Evolutionary conservation across 2,888 invertebrate species (phyloP).

Genomic region (Adelognathus sp.): DNA sequence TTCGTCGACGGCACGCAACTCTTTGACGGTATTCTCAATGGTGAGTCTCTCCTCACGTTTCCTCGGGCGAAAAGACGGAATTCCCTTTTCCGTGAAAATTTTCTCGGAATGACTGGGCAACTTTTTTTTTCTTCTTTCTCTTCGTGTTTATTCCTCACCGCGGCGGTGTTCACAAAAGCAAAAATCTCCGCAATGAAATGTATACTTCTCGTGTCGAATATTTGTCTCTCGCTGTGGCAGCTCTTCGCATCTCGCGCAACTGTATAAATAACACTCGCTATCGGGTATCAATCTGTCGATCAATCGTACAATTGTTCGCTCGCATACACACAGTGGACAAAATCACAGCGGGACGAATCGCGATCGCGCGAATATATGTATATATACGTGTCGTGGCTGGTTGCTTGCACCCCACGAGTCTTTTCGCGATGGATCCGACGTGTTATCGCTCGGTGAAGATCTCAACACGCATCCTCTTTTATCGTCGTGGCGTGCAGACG

Average conservation of each 20-base stretch:
- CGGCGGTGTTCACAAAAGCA: conserved; percentile 22
- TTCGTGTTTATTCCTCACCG: too few relatives aligned
- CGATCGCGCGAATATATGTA: conserved; percentile 5
- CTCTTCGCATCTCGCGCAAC: neutral
- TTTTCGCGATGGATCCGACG: conserved; percentile 28
- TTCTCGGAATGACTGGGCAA: conserved; percentile 38
- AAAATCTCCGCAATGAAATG: neutral
- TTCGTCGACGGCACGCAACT: conserved; percentile 28
- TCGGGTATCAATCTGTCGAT: conserved; percentile 27
- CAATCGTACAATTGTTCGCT: conserved; percentile 9
- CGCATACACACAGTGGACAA: neutral
- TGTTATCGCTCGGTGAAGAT: conserved; percentile 24
- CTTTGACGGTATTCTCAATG: conserved; percentile 12
- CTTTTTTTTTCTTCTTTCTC: conserved; percentile 21
- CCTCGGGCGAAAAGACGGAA: neutral
- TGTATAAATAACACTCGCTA: neutral
- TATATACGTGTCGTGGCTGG: neutral
- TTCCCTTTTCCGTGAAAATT: conserved; percentile 9
- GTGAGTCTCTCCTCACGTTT: conserved; percentile 8
- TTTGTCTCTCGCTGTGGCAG: neutral
- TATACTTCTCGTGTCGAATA: neutral
- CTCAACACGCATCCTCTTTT: conserved; percentile 32
- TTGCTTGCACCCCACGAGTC: conserved; percentile 6
- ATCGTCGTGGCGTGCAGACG: conserved; percentile 13
- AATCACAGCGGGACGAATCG: conserved; percentile 35